phyloP scores from a whole-genome alignment of 2,888 invertebrate species.

The Augiades crinisus region DNA sequence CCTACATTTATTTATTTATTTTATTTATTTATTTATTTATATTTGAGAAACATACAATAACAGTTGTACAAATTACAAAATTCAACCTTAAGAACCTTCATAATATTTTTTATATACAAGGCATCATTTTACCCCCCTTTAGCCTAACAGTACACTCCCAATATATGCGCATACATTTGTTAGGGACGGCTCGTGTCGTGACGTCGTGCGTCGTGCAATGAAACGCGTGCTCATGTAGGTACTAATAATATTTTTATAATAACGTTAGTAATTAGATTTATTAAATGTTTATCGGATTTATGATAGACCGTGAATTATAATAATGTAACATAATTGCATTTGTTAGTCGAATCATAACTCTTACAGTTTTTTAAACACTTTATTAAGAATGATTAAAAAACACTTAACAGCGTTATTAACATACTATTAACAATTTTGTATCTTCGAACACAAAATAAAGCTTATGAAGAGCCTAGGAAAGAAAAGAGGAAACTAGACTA shows the following conservation, averaged over 20 bases:
- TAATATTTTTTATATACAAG: not conserved
- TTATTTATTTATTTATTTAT: not conserved
- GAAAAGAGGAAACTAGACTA: not conserved
- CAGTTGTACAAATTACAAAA: too few species aligned
- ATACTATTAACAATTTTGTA: too few species aligned
- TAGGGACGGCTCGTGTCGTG: constrained; percentile 3
- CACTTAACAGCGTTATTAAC: too few species aligned
- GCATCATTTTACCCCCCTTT: not conserved
- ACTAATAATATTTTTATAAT: constrained; percentile 12
- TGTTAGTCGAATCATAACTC: too few species aligned
- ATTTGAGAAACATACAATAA: too few species aligned
- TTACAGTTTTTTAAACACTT: not conserved
- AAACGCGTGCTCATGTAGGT: constrained; percentile 4
- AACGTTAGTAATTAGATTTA: constrained; percentile 2
- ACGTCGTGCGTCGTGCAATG: constrained; percentile 6
- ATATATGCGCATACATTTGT: constrained; percentile 21
- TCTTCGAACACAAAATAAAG: not conserved
- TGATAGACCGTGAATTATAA: too few species aligned
- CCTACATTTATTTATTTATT: not conserved
- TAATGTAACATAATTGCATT: too few species aligned
- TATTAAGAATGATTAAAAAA: too few species aligned
- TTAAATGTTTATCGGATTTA: constrained; percentile 5
- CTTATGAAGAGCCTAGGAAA: not conserved
- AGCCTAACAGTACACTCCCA: constrained; percentile 4
- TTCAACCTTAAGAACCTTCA: too few species aligned